These are phyloP conservation scores for Luscinia luscinia DNA, from an alignment of 2,797 vertebrate species.

Conservation along the genomic window DNA sequence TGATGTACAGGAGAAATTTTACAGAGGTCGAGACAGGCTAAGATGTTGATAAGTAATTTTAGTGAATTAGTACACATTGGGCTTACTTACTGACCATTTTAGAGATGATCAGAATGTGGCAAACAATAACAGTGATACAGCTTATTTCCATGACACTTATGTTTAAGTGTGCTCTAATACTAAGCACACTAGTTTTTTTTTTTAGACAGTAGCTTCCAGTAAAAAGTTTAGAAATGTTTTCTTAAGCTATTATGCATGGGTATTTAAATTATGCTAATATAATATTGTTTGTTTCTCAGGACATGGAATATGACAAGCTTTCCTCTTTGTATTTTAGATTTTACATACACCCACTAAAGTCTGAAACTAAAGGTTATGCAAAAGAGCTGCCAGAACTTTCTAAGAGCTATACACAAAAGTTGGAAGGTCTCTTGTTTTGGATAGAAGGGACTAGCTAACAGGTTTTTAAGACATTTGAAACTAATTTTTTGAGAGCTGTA, in stretches of 20 bases:
- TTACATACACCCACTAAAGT: neutral
- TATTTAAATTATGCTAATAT: neutral
- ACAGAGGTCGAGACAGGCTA: neutral
- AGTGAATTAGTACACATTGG: neutral
- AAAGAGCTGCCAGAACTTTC: neutral
- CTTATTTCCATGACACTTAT: neutral
- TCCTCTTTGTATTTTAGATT: neutral
- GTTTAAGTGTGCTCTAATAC: neutral
- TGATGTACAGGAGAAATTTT: neutral
- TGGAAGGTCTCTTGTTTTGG: neutral
- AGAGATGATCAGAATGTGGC: neutral
- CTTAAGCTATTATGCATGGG: neutral
- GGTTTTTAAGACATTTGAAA: constrained; percentile 15
- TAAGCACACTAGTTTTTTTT: neutral
- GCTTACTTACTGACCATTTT: neutral
- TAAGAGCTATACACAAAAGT: neutral
- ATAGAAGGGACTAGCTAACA: neutral
- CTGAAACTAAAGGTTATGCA: neutral
- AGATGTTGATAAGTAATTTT: neutral
- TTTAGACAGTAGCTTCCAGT: neutral
- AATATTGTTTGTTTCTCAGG: neutral
- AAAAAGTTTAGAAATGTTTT: neutral
- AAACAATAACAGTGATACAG: neutral
- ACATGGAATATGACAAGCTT: neutral
- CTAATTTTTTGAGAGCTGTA: constrained; percentile 14